Base-by-base conservation (phyloP, 2,113 vertebrate genomes). In the Crypturellus undulatus region DNA sequence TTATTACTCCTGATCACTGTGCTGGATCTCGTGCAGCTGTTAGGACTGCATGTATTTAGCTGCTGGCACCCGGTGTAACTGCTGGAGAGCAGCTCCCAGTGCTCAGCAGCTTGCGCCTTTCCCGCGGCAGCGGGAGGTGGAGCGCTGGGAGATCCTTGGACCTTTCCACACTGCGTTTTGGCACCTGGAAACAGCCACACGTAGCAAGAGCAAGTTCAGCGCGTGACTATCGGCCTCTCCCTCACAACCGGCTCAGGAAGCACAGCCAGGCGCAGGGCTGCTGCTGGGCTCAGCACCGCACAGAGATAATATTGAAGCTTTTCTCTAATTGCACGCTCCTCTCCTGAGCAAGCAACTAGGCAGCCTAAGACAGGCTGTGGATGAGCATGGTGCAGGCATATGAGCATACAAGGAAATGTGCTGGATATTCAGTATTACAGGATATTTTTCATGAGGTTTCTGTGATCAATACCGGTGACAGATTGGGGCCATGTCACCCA, bases 21-120 rank as follows among this genome's bases (percentile, higher is more conserved):
- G 20, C 10, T 71, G 68, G 43, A 73, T 94, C 87, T 58, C 65
- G 75, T 64, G 75, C 87, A 91, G 84, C 65, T 93, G 69, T 60
- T 85, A 58, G 1, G 36, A 73, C 70, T 51, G 2, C 2, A 32
- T 0, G 4, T 43, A 58, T 64, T 87, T 79, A 3, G 1, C 67
- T 25, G 40, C 11, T 93, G 83, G 90, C 94, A 78, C 32, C 67
- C 32, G 59, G 45, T 45, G 19, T 18, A 68, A 36, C 67, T 64
- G 77, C 0, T 42, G 34, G 60, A 86, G 84, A 95, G 82, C 45
- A 80, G 4, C 51, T 68, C 25, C 21, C n/a, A 43, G 51, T 10
- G n/a, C 81, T 63, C 2, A 8, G 75, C 71, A 70, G 81, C 45
- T 62, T 5, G 5, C 0, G 12, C 2, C 0, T 68, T 65, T 90